Evolutionary conservation across 2,113 vertebrate genomes (phyloP).

Genomic region (Nanorana parkeri): DNA sequence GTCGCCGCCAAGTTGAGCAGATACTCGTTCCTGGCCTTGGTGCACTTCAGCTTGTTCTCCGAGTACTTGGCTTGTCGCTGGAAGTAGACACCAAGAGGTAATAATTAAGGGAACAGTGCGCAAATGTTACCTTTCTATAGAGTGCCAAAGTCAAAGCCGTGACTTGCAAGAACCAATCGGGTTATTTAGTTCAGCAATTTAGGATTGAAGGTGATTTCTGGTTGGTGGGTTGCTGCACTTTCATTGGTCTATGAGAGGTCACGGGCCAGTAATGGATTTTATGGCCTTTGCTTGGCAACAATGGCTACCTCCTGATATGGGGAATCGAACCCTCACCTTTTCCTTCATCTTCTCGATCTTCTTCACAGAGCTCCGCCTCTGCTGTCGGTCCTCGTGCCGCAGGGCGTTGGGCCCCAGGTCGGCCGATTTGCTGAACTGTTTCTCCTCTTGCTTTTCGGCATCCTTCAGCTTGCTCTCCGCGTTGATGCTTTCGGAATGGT

Average conservation of each 20-base stretch:
- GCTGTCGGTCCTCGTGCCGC: conserved; percentile 89
- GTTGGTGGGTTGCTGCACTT: no score
- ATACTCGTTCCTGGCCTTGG: conserved; percentile 96
- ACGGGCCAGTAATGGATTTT: no score
- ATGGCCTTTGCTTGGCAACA: no score
- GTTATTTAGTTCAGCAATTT: no score
- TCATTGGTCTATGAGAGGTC: no score
- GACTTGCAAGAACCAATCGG: no score
- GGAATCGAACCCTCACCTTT: conserved; percentile 67
- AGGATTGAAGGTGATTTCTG: no score
- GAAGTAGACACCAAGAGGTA: conserved; percentile 46
- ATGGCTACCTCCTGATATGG: no score
- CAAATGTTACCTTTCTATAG: no score
- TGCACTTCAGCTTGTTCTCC: conserved; percentile 98
- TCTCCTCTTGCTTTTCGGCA: conserved; percentile 97
- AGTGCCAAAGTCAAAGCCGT: no score
- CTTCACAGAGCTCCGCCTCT: conserved; percentile 92
- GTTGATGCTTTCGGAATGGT: conserved; percentile 92
- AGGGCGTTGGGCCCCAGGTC: conserved; percentile 87
- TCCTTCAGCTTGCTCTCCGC: conserved; percentile 97
- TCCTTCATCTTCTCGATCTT: conserved; percentile 94
- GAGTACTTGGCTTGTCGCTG: conserved; percentile 98
- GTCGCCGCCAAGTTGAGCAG: conserved; percentile 93
- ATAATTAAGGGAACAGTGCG: background rate
- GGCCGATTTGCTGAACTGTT: conserved; percentile 91